Evolutionary conservation across 2,888 invertebrate genomes (phyloP), one percentile per base, ranked within the genome.

Genomic region (Pyrgus malvae): DNA sequence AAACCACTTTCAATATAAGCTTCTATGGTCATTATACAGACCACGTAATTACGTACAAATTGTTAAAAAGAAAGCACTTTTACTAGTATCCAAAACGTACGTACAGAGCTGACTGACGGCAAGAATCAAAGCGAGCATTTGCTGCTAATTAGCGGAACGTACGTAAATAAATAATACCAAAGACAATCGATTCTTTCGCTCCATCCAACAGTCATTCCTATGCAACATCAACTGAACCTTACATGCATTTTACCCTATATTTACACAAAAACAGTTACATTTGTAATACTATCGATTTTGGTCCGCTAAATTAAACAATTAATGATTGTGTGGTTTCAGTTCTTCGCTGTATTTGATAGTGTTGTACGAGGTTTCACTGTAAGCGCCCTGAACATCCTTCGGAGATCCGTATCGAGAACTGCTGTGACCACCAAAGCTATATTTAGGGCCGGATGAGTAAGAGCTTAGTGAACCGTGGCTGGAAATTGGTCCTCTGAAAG

Each of bases 341-440:
- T 85, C 88, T 62, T 84, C 82, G 66, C 91, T 91, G 67, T 91
- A 91, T 67, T 90, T 91, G 50, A 91, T 91, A 4, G 91, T 91
- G 64, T 91, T 88, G 67, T 91, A 91, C 0, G 79, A 68, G 46
- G 75, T 76, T 68, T 88, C 88, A 60, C 89, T 89, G 61, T 80
- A 81, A 11, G 89, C 78, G 4, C 86, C 86, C 27, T 86, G 81
- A 16, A 70, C 63, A 58, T 90, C 90, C 58, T 82, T 81, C 16
- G 82, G 74, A 17, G 80, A 63, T 11, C 67, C 66, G 60, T 82
- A 84, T 21, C 78, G 77, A n/a, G 79, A 68, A 55, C 76, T 76
- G 46, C 71, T 64, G 45, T 78, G 78, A 25, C 80, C 72, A 23
- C 81, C 77, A 41, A 79, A 80, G 48, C 75, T 81, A 59, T 80